Base-by-base conservation (phyloP, 2,113 vertebrate species). In the Dascyllus trimaculatus region DNA sequence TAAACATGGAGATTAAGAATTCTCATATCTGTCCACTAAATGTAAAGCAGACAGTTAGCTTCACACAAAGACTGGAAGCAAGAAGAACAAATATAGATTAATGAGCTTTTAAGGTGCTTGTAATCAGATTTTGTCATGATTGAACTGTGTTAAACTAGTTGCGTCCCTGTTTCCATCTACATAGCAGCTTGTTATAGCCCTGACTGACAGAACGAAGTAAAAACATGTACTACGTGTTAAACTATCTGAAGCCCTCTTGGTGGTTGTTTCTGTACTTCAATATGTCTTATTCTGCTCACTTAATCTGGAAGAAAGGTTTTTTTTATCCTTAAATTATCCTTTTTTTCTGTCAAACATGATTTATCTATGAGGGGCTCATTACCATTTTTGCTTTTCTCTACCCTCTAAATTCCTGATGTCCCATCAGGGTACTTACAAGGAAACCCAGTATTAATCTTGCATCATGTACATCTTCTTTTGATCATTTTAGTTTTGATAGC, bases 401-500 rank as follows among this genome's bases (percentile, higher is more conserved):
- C 2, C 9, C 17, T 24, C 11, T 21, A 5, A 53, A n/a, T 26
- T 11, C 32, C 9, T 1, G 15, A 5, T 1, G 24, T 71, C 53
- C 19, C 15, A 17, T 22, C 45, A 46, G 25, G 25, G 4, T 48
- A 22, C 29, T 38, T 21, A 54, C n/a, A 74, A 78, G 54, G 57
- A 75, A 72, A 67, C 57, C 17, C 19, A 49, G 7, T 19, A 11
- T 49, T 65, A 48, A 45, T 59, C 67, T 70, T 60, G 35, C 19
- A 26, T 32, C 5, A n/a, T 51, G 8, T 70, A 2, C 11, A 14
- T 60, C 46, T 63, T 48, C 15, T 40, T 67, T 71, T 59, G 17
- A 59, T 73, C 18, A 26, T 61, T 65, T 77, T 43, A 25, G 17
- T 24, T 60, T 52, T 70, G 49, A 59, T 61, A 38, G 24, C 48